These are phyloP conservation scores for Eulemur rufifrons DNA, from an alignment of 2,113 vertebrate genomes.

Conservation along the genomic window DNA sequence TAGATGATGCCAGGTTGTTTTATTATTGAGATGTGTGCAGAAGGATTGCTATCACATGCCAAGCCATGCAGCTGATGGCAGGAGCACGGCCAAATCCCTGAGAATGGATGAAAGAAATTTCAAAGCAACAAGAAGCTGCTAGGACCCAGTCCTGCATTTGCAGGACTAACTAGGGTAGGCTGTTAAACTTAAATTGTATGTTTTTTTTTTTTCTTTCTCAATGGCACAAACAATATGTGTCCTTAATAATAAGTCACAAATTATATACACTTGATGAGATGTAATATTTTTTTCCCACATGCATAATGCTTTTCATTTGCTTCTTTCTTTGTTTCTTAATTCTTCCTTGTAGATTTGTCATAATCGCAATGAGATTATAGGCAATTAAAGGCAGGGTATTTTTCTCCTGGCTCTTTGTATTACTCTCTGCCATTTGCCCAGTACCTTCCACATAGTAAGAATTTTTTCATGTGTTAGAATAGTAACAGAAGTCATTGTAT, in stretches of 20 bases:
- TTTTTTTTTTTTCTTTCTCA: neutral
- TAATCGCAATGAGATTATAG: neutral
- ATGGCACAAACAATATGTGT: neutral
- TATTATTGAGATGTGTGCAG: neutral
- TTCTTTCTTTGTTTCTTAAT: neutral
- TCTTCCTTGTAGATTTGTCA: neutral
- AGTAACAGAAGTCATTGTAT: neutral
- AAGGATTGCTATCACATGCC: neutral
- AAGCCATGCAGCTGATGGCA: no score
- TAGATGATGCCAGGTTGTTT: neutral
- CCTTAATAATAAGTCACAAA: neutral
- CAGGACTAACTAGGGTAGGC: neutral
- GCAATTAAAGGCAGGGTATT: neutral
- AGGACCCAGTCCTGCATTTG: neutral
- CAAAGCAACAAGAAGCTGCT: neutral
- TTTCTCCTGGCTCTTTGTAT: neutral
- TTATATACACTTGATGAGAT: neutral
- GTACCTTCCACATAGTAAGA: neutral
- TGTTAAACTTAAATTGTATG: neutral
- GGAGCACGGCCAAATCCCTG: fast-evolving
- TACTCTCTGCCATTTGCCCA: neutral
- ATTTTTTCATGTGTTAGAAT: neutral
- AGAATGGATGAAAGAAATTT: neutral
- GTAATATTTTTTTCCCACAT: neutral
- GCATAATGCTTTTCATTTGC: neutral